Percentiles rank a stretch among this genome's conserved stretches.
Conservation (phyloP, 2,113 vertebrate genomes). For the Capra hircus region DNA sequence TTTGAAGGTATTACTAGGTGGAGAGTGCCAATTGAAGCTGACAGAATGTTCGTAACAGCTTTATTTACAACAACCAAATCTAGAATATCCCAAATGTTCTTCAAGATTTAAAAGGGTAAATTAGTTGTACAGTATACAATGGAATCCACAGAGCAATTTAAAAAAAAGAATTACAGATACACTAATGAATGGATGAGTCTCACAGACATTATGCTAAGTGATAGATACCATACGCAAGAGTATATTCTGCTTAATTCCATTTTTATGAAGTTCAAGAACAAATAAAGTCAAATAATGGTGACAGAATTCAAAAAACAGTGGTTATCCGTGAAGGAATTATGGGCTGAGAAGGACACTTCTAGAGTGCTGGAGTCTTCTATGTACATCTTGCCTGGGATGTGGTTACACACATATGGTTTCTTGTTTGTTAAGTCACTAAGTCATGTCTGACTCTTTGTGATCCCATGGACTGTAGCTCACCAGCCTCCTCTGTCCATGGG, state of each 20-base stretch:
- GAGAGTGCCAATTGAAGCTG: not conserved
- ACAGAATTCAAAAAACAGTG: not conserved
- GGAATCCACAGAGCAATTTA: not conserved
- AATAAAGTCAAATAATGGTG: not conserved
- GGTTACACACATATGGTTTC: not conserved
- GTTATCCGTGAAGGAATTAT: not conserved
- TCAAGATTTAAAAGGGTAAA: not conserved
- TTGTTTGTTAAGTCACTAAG: not conserved
- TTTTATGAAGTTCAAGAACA: not conserved
- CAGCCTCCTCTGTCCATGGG: not conserved
- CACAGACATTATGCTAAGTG: not conserved
- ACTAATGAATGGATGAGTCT: not conserved
- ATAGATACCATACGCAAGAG: not conserved
- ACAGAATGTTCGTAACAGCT: not conserved
- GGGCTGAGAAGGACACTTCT: not conserved
- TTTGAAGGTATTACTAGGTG: not conserved
- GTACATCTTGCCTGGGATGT: not conserved
- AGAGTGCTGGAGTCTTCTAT: not conserved
- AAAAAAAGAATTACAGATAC: not conserved
- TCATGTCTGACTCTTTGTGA: not conserved
- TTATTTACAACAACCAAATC: not conserved
- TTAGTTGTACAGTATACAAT: not conserved
- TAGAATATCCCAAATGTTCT: not conserved
- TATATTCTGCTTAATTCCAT: not conserved
- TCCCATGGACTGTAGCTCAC: not conserved